Conservation (phyloP, 2,888 invertebrate species). For the Epinotia ramella region DNA sequence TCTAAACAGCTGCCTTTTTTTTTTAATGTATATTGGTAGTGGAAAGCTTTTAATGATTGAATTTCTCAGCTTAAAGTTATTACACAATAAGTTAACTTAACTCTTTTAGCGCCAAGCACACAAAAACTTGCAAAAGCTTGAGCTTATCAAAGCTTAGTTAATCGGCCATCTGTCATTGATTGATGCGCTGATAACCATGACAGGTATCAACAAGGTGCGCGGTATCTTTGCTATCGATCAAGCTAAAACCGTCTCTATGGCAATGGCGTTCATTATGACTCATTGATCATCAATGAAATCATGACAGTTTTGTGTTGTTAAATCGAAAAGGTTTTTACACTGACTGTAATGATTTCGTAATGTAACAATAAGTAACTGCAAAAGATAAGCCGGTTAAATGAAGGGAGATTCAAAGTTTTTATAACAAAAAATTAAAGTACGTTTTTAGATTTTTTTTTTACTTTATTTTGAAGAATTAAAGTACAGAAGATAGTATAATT, state of each 20-base stretch:
- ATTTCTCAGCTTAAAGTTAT: not conserved
- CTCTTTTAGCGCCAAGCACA: constrained; percentile 20
- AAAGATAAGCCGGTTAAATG: not conserved
- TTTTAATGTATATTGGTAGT: too few species aligned
- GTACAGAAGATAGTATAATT: too few species aligned
- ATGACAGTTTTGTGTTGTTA: constrained; percentile 21
- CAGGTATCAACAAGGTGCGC: constrained; percentile 17
- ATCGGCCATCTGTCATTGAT: constrained; percentile 27
- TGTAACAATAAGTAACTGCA: not conserved
- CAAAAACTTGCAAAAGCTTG: constrained; percentile 27
- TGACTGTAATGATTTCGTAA: constrained; percentile 5
- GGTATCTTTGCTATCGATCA: constrained; percentile 10
- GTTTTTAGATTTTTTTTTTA: too few species aligned
- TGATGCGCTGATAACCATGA: constrained; percentile 25
- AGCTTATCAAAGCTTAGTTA: constrained; percentile 14
- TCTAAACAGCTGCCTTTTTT: too few species aligned
- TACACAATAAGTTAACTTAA: constrained; percentile 9
- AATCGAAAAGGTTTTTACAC: constrained; percentile 1
- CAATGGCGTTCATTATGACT: constrained; percentile 3
- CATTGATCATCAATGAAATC: constrained; percentile 28
- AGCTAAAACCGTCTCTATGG: constrained; percentile 19
- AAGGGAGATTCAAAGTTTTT: not conserved
- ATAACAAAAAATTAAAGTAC: too few species aligned
- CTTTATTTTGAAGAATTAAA: too few species aligned
- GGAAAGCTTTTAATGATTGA: too few species aligned